Base-by-base conservation (phyloP, 2,888 invertebrate genomes). In the Philhelius pedissequus region DNA sequence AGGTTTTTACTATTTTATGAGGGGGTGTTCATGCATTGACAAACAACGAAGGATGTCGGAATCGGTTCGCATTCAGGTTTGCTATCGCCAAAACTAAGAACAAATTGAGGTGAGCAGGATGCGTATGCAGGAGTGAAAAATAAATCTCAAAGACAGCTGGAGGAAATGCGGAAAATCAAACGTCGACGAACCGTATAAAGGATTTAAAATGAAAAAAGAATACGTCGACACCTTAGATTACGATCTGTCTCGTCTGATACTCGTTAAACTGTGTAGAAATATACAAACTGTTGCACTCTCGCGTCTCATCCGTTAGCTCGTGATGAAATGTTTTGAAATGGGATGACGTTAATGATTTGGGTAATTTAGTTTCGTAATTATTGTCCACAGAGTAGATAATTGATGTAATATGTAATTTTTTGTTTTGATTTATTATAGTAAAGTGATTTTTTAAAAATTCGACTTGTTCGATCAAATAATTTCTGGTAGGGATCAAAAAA, bases 191-290 rank as follows among this genome's bases (percentile, higher is more conserved):
- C 78, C 83, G 79, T 60, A 56, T 56, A 86, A 86, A 86, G 86
- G 86, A 87, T 86, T 87, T 86, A 76, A 27, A 27, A 54, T 3
- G 18, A n/a, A 9, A 25, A 60, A 66, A 64, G 75, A 74, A 70
- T n/a, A n/a, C 75, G 86, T 86, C 86, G 80, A 86, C 87, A 86
- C 83, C 86, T 87, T 40, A 86, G 87, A 86, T 87, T 86, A 83
- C 80, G 86, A 86, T 87, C 86, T 86, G 87, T 87, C 87, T 86
- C 77, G 86, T 80, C 83, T 86, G 86, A 87, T 86, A 86, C n/a
- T n/a, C n/a, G n/a, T n/a, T n/a, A 78, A 86, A 48, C 45, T 76
- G 43, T 82, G 43, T 82, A n/a, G 25, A 18, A 32, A 69, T 70
- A 32, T 64, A 45, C 81, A 78, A 83, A 70, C 84, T 84, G 84